Base-by-base conservation (phyloP, 2,888 invertebrate genomes). In the Xanthia icteritia region DNA sequence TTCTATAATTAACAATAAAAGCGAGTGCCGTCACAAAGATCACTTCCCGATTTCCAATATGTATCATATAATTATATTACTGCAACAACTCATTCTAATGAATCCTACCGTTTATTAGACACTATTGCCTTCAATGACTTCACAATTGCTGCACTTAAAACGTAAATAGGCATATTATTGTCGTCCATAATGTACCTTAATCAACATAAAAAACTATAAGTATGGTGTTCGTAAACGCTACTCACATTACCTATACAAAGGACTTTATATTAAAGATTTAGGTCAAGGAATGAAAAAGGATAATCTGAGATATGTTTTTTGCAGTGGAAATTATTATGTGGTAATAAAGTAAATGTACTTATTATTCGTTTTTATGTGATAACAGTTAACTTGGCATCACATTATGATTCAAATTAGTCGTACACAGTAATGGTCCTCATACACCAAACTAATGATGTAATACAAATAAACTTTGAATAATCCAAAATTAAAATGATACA, bases 141-240 rank as follows among this genome's bases (percentile, higher is more conserved):
- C 72, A 73, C 73, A 83, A 85, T 81, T 76, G 68, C 86, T 81
- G 77, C 65, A 82, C 85, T 86, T 86, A 79, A 76, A 74, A 75
- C 73, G 60, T 81, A 86, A 84, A 84, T 77, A 78, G 74, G 17
- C 42, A 76, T 82, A 73, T 67, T 81, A 86, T 84, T 82, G 73
- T 77, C 39, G 45, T 63, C 51, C 42, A 54, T 81, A 82, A 82
- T 80, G 73, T 64, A 65, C 61, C 58, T 76, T 75, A 82, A 86
- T 82, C 71, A 85, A 72, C 80, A 82, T 86, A 82, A 86, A 83
- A 86, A 82, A 81, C 81, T 77, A 75, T 81, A 82, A 80, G 75
- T 80, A 70, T 70, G 73, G 77, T 71, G 51, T 68, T 71, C 31
- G 51, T 82, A 73, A 84, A 82, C 23, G 39, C 71, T 75, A 39